Percentiles rank a stretch among this genome's conserved stretches.
Evolutionary conservation across 2,888 invertebrate species (phyloP).

Genomic region (Biston betularia): DNA sequence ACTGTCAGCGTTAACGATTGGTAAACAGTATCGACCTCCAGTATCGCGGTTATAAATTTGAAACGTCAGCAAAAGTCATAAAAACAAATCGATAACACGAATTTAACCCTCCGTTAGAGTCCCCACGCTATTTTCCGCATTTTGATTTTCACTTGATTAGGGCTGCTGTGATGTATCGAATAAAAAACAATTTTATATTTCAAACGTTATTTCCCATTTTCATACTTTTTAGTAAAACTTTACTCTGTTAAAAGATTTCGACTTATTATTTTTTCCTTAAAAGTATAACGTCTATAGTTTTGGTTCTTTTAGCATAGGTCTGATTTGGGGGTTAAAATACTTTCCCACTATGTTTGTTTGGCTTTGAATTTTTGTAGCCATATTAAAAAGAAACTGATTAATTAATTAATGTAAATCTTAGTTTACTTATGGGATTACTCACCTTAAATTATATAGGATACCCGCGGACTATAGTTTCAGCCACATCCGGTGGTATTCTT

Average conservation of each 20-base stretch:
- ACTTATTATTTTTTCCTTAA: neutral
- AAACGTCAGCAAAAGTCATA: conserved; percentile 79
- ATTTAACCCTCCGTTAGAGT: conserved; percentile 82
- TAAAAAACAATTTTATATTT: neutral
- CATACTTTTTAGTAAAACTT: neutral
- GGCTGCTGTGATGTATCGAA: conserved; percentile 22
- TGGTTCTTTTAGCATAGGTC: conserved; percentile 38
- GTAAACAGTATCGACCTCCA: conserved; percentile 45
- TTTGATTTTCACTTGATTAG: conserved; percentile 74
- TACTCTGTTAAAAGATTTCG: neutral
- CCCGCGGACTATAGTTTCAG: no score
- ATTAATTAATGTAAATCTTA: no score
- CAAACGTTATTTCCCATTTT: neutral
- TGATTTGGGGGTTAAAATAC: conserved; percentile 84
- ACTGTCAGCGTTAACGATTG: conserved; percentile 24
- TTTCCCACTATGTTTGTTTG: conserved; percentile 77
- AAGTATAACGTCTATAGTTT: conserved; percentile 1
- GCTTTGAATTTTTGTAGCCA: conserved; percentile 34
- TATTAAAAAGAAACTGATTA: no score
- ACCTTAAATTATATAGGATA: no score
- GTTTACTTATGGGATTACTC: no score
- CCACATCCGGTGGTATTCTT: no score
- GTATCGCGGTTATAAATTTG: conserved; percentile 60
- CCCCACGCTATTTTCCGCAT: conserved; percentile 82
- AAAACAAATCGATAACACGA: conserved; percentile 82